Evolutionary conservation across 1,140 invertebrate genomes (phyloP).

Genomic region (Diorhabda elongata): DNA sequence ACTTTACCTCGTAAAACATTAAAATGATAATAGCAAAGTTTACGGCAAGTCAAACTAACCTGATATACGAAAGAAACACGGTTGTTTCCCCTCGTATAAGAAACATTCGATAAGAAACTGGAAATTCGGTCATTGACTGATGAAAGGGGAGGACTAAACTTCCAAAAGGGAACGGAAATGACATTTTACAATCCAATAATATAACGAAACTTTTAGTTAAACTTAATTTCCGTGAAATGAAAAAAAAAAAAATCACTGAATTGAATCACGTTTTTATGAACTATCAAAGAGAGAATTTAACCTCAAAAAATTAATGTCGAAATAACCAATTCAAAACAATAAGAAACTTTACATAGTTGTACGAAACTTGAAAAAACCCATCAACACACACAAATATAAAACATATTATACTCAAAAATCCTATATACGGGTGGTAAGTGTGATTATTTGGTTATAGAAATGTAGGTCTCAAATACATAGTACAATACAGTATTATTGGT

Average conservation of each 20-base stretch:
- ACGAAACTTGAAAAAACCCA: not conserved
- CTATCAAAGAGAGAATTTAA: too few species aligned
- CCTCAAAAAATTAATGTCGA: too few species aligned
- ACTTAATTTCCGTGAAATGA: too few species aligned
- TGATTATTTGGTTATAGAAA: not conserved
- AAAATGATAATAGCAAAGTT: conserved; percentile 20
- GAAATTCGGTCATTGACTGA: not conserved
- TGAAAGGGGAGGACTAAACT: not conserved
- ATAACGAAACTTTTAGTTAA: too few species aligned
- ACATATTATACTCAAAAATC: not conserved
- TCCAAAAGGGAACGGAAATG: too few species aligned
- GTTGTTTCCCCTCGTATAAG: not conserved
- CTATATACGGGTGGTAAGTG: not conserved
- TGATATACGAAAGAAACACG: conserved; percentile 5
- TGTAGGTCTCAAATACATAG: too few species aligned
- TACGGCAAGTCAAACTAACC: conserved; percentile 19
- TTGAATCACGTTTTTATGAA: too few species aligned
- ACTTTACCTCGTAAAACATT: conserved; percentile 14
- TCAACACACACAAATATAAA: not conserved
- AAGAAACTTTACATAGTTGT: not conserved
- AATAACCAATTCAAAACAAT: not conserved
- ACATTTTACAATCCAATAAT: too few species aligned
- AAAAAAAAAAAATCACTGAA: too few species aligned
- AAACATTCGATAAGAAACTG: conserved; percentile 15
- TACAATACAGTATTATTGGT: too few species aligned